A percentile compares a stretch with the other conserved stretches of the same genome.
phyloP scores from a whole-genome alignment of 2,113 vertebrate species.

The Octodon degus region DNA sequence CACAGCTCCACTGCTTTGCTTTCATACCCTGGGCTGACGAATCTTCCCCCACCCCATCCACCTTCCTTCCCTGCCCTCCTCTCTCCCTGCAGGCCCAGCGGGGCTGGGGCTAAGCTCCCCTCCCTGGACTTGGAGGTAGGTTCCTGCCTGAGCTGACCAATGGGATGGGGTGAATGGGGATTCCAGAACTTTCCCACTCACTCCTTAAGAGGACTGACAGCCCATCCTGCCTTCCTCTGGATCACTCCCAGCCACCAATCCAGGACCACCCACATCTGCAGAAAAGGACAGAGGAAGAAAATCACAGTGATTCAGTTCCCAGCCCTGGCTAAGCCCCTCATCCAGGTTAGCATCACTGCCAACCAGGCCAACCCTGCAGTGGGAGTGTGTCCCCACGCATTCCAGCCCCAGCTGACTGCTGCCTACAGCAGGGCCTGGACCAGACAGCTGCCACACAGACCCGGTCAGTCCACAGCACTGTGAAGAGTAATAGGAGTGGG shows the following conservation, averaged over 20 bases:
- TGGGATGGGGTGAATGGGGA: background rate
- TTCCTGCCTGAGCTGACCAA: no score
- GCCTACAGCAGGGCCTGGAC: fast-evolving
- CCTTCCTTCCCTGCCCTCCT: background rate
- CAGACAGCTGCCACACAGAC: background rate
- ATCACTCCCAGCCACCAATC: background rate
- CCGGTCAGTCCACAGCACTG: background rate
- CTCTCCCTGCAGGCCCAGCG: background rate
- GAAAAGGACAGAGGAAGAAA: background rate
- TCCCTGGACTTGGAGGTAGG: no score
- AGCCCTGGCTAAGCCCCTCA: background rate
- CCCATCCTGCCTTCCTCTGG: background rate
- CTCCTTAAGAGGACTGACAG: background rate
- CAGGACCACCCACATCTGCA: fast-evolving
- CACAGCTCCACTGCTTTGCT: background rate
- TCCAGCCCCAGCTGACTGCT: background rate
- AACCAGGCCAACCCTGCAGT: background rate
- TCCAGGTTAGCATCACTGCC: background rate
- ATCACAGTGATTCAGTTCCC: background rate
- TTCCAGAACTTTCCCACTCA: background rate
- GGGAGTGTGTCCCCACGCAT: fast-evolving
- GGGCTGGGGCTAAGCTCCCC: background rate
- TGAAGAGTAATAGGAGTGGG: background rate
- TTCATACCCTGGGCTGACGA: background rate
- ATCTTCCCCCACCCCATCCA: fast-evolving